Conservation (phyloP, 2,888 invertebrate genomes). For the Macrosoma leucophasiata region DNA sequence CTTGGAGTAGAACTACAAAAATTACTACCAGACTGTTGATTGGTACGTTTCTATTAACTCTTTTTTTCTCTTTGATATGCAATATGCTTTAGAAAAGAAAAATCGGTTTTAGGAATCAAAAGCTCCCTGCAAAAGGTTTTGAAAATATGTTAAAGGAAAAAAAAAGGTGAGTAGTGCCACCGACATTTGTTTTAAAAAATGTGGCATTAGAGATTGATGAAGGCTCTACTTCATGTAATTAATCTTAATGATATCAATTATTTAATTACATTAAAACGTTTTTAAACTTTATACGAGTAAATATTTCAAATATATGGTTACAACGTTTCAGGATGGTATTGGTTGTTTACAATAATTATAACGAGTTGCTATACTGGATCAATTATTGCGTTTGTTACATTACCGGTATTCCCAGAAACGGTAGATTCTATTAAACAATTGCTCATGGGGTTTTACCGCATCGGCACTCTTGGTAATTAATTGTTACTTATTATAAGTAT, state of each 20-base stretch:
- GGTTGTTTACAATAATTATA: constrained; percentile 90
- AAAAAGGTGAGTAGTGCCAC: no score
- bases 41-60: constrained; percentile 62
- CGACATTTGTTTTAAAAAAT: no score
- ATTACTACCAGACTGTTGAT: constrained; percentile 82
- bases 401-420: constrained; percentile 84
- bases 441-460: constrained; percentile 78
- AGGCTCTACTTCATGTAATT: no score
- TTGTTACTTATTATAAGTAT: neutral
- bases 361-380: constrained; percentile 90
- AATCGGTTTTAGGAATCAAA: no score
- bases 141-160: no score
- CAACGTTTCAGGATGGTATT: constrained; percentile 79
- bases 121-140: no score
- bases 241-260: no score
- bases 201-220: no score
- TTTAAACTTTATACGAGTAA: neutral
- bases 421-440: constrained; percentile 82
- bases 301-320: neutral
- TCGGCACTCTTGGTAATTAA: constrained; percentile 80
- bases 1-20: constrained; percentile 82
- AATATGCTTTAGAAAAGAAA: no score
- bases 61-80: no score
- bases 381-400: constrained; percentile 88
- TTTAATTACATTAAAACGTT: no score